Evolutionary conservation across 2,797 vertebrate species (phyloP).

Genomic region (Anguilla megastoma): DNA sequence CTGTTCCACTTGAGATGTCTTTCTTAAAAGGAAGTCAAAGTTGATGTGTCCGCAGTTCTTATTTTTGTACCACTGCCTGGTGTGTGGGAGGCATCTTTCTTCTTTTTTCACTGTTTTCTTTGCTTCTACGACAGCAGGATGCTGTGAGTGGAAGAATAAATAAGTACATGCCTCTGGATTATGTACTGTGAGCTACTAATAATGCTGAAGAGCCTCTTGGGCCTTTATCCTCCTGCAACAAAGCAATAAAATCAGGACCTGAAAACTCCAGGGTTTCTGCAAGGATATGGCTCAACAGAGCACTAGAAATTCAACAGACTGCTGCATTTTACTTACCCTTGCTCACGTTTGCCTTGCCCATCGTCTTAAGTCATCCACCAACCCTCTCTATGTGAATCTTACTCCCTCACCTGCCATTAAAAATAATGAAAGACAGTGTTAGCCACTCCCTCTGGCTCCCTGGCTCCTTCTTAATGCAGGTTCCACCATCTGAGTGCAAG

Average conservation of each 20-base stretch:
- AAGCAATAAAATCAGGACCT: constrained; percentile 25
- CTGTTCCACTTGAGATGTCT: background rate
- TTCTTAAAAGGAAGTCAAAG: constrained; percentile 17
- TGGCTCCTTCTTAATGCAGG: background rate
- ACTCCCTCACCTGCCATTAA: background rate
- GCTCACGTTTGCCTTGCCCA: background rate
- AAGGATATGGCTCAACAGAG: background rate
- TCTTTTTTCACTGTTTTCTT: background rate
- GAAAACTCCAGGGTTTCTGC: constrained; percentile 12
- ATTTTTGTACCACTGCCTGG: background rate
- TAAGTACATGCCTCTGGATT: constrained; percentile 13
- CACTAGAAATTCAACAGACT: constrained; percentile 14
- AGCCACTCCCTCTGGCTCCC: constrained; percentile 6
- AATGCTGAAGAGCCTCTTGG: constrained; percentile 16
- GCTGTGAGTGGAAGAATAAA: constrained; percentile 11
- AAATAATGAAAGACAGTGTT: background rate
- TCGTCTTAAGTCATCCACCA: constrained; percentile 5
- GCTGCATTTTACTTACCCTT: constrained; percentile 11
- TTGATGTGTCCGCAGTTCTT: constrained; percentile 10
- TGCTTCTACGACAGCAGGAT: constrained; percentile 8
- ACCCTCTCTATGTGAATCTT: constrained; percentile 5
- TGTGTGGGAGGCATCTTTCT: background rate
- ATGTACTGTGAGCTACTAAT: constrained; percentile 22
- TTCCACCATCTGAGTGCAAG: background rate
- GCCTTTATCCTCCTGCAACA: constrained; percentile 9